These are phyloP conservation scores for Prunella himalayana DNA, from an alignment of 2,113 vertebrate genomes.

Conservation along the genomic window DNA sequence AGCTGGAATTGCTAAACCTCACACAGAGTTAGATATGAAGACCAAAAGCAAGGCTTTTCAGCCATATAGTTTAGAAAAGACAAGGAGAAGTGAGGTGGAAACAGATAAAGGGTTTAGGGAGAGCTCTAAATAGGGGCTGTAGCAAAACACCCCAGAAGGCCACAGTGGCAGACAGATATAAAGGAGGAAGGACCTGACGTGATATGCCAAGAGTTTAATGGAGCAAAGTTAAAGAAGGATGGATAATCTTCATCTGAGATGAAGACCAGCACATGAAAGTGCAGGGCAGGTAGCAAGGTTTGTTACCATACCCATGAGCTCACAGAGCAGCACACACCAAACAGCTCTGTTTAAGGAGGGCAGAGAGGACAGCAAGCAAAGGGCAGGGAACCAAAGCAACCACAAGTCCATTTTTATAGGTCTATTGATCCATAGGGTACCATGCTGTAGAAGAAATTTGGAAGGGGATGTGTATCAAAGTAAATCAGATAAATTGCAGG, in stretches of 20 bases:
- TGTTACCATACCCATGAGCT: not conserved
- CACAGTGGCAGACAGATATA: not conserved
- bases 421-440: not conserved
- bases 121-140: not conserved
- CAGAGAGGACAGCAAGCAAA: not conserved
- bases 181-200: not conserved
- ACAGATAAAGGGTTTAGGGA: not conserved
- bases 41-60: not conserved
- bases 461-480: not conserved
- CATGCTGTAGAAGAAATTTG: not conserved
- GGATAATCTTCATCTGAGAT: not conserved
- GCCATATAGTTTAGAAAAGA: not conserved
- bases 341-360: not conserved
- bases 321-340: not conserved
- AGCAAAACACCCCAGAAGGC: not conserved
- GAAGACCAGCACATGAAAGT: not conserved
- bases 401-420: not conserved
- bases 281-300: not conserved
- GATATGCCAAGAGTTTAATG: not conserved
- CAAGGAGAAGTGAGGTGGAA: not conserved
- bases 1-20: not conserved
- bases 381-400: not conserved
- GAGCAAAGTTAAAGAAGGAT: not conserved
- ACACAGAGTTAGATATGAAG: not conserved
- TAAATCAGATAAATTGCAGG: not conserved